phyloP scores from a whole-genome alignment of 1,140 invertebrate genomes.

The Pogonognathellus flavescens region DNA sequence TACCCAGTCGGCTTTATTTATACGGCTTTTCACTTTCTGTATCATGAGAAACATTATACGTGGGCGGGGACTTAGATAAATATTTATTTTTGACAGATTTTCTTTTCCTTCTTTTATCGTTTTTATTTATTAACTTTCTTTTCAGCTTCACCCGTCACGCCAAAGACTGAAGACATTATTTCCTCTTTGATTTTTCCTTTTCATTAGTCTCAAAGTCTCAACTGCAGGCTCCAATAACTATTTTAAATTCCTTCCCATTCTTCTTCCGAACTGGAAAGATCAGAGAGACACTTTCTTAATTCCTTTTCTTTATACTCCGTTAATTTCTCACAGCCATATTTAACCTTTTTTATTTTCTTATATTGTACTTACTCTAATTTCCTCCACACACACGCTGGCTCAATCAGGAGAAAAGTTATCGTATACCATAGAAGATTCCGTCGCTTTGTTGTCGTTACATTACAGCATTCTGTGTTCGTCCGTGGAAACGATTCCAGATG shows the following conservation, averaged over 20 bases:
- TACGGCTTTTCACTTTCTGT: constrained; percentile 46
- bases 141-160: background rate
- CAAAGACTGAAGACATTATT: constrained; percentile 1
- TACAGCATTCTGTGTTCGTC: too few species aligned
- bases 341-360: background rate
- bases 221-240: too few species aligned
- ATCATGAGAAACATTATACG: constrained; percentile 38
- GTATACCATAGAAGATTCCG: background rate
- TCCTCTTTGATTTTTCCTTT: background rate
- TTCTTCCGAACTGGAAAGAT: too few species aligned
- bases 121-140: constrained; percentile 48
- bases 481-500: background rate
- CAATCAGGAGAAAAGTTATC: too few species aligned
- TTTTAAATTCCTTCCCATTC: background rate
- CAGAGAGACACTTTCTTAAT: too few species aligned
- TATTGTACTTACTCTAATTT: too few species aligned
- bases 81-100: constrained; percentile 51
- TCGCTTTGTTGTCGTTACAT: too few species aligned
- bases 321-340: too few species aligned
- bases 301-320: too few species aligned
- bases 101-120: constrained; percentile 33
- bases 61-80: constrained; percentile 36
- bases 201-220: background rate
- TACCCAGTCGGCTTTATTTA: constrained; percentile 42
- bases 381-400: too few species aligned